Conservation (phyloP, 2,113 vertebrate species). For the Cygnus atratus region DNA sequence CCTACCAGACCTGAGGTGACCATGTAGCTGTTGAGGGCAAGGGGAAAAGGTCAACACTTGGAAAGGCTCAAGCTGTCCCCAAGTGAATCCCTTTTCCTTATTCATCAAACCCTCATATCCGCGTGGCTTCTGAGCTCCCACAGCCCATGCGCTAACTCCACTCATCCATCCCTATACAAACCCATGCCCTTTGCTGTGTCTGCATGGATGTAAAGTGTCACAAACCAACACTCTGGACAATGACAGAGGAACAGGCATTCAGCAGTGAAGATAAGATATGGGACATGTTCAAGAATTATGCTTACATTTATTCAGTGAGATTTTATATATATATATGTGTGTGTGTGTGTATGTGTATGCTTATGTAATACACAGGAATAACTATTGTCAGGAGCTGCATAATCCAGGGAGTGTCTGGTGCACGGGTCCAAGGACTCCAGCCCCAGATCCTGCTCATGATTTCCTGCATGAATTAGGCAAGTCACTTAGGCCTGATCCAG, state of each 20-base stretch:
- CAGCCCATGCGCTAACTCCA: neutral
- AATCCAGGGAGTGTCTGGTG: neutral
- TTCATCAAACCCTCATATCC: neutral
- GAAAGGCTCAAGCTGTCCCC: neutral
- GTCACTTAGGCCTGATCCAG: neutral
- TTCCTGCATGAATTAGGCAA: neutral
- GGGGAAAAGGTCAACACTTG: neutral
- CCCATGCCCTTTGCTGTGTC: slow-evolving; percentile 58
- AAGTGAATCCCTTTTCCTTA: slow-evolving; percentile 2
- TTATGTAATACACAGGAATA: slow-evolving; percentile 29
- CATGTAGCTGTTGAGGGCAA: neutral
- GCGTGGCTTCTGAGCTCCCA: neutral
- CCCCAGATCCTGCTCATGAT: neutral
- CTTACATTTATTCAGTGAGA: slow-evolving; percentile 49
- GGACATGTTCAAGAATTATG: slow-evolving; percentile 40
- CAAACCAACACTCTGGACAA: slow-evolving; percentile 55
- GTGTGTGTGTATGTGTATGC: slow-evolving; percentile 31
- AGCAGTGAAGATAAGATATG: neutral
- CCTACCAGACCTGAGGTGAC: slow-evolving; percentile 29
- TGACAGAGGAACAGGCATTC: slow-evolving; percentile 57
- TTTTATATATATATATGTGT: slow-evolving; percentile 26
- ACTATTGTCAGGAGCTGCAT: neutral
- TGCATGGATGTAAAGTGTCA: slow-evolving; percentile 70
- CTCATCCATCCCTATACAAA: slow-evolving; percentile 46
- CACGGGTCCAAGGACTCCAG: neutral